A percentile compares a stretch with the other conserved stretches of the same genome.
These are phyloP conservation scores for Phasianus colchicus DNA, from an alignment of 2,113 vertebrate species.

Conservation along the genomic window DNA sequence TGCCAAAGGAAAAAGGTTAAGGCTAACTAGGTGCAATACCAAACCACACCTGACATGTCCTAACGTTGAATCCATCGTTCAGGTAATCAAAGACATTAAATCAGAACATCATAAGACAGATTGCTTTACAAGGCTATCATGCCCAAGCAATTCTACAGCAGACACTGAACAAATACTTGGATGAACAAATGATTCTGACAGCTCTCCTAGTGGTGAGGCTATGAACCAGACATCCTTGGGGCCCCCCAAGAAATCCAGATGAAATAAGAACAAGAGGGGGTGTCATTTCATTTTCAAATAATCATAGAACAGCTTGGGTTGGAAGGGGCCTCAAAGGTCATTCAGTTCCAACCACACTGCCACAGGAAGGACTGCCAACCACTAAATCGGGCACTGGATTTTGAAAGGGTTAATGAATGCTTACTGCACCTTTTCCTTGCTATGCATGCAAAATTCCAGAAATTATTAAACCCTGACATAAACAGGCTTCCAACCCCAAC, in stretches of 20 bases:
- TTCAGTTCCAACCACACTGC: too few relatives aligned
- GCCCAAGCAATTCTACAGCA: background rate
- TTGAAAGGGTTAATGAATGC: background rate
- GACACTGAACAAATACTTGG: background rate
- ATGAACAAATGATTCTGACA: background rate
- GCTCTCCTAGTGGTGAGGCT: background rate
- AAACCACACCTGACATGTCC: background rate
- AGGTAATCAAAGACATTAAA: constrained; percentile 20
- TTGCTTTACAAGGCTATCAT: background rate
- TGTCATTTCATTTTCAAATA: background rate
- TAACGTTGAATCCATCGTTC: constrained; percentile 10
- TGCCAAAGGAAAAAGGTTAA: constrained; percentile 34
- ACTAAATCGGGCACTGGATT: background rate
- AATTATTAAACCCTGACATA: background rate
- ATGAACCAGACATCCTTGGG: background rate
- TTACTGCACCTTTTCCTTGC: accelerated
- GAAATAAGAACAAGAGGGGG: background rate
- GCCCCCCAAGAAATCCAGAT: background rate
- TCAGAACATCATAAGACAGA: background rate
- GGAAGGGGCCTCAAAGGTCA: too few relatives aligned
- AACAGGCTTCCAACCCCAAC: background rate
- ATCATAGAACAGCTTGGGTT: too few relatives aligned
- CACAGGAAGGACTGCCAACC: too few relatives aligned
- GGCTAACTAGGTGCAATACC: background rate
- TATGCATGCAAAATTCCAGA: background rate